These are phyloP conservation scores for Nemopilema nomurai DNA, from an alignment of 30 jellyfish, hydroid and myxozoan species.

Conservation along the genomic window DNA sequence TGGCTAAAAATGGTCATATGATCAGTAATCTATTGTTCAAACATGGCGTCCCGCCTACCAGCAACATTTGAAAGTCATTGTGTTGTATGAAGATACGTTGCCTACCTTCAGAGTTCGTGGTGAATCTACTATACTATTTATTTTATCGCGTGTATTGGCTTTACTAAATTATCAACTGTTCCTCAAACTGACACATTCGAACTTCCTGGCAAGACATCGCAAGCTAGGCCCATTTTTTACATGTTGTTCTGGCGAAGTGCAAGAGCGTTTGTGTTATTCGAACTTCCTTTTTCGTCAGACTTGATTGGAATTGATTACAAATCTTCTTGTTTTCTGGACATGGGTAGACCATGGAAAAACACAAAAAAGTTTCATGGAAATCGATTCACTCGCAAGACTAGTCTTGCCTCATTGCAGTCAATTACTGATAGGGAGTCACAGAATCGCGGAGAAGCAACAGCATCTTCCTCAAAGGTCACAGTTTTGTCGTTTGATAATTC, in stretches of 20 bases:
- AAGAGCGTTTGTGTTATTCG: background rate
- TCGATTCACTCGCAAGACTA: no score
- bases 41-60: background rate
- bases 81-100: background rate
- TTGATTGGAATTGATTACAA: background rate
- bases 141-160: background rate
- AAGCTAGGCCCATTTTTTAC: background rate
- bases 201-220: background rate
- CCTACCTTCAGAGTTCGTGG: background rate
- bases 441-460: no score
- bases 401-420: no score
- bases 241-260: background rate
- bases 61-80: background rate
- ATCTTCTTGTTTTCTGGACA: background rate
- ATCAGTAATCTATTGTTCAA: background rate
- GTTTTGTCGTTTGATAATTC: no score
- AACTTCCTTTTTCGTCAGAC: background rate
- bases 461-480: no score
- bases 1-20: slow-evolving; percentile 8
- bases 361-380: no score
- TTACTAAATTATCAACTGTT: background rate
- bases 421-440: no score
- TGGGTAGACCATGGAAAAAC: background rate
- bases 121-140: background rate
- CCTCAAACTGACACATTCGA: background rate